Base-by-base conservation (phyloP, 2,888 invertebrate species). In the Eristalis intricaria region DNA sequence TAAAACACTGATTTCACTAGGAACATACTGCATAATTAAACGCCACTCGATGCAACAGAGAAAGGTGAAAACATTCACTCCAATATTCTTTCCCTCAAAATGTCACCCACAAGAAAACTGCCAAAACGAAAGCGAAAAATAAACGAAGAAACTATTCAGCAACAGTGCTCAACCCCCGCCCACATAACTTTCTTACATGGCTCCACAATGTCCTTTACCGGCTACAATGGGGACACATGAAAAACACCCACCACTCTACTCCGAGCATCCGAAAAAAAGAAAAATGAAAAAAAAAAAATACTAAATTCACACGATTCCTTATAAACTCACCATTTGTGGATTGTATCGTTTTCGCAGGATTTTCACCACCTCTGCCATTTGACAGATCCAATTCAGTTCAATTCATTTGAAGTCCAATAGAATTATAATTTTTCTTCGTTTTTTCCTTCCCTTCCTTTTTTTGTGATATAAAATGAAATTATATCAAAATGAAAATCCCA, bases 291-390 rank as follows among this genome's bases (percentile, higher is more conserved):
- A 11, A n/a, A 50, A 56, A 38, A 69, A 60, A 35, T 22, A 19
- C 19, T 22, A 43, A 11, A 43, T 43, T 50, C 22, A 63, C 43
- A 68, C 26, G 13, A 60, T 22, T 19, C 32, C 56, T 19, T 22
- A 5, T 4, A 56, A 76, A 87, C 87, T 87, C 80, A 87, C 87
- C 87, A 84, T 84, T 87, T 87, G 84, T 87, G 84, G 87, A 68
- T 79, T 73, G 70, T 79, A 58, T 79, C 64, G 70, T 71, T 35
- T 79, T 56, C 29, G 64, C 75, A 87, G 87, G 87, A 87, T 87
- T 87, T 79, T 76, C 84, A 87, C 87, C 87, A 87, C 76, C 63
- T 78, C 65, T 84, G 56, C 74, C 78, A 77, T 83, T 77, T 79
- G 75, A 75, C 78, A 75, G 82, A 65, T 80, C 68, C 43, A 56